Conservation (phyloP, 1,140 invertebrate species). For the Yoshiicerus persimilis region DNA sequence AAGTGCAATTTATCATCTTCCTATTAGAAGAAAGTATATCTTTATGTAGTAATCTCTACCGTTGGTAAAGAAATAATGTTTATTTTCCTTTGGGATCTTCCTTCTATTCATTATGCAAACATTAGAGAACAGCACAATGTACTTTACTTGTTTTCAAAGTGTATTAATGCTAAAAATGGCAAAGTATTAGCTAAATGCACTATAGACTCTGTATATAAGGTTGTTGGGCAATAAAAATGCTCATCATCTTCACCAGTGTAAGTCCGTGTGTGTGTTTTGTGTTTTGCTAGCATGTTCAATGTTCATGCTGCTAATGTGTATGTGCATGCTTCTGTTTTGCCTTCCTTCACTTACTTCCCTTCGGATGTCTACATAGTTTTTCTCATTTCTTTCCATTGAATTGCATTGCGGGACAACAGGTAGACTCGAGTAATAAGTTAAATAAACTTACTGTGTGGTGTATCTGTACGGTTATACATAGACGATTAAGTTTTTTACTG, state of each 20-base stretch:
- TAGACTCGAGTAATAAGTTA: background rate
- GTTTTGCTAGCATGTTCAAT: slow-evolving; percentile 13
- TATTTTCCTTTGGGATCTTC: too few relatives aligned
- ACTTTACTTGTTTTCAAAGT: background rate
- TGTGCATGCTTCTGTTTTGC: background rate
- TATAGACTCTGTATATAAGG: background rate
- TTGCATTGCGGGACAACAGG: background rate
- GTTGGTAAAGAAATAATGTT: background rate
- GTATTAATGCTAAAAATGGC: background rate
- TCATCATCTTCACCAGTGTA: background rate
- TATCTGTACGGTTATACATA: background rate
- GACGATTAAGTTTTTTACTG: background rate
- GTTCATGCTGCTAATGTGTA: slow-evolving; percentile 3
- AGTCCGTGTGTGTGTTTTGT: slow-evolving; percentile 19
- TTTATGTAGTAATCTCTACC: background rate
- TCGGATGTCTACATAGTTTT: background rate
- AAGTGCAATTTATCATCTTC: background rate
- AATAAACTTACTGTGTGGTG: background rate
- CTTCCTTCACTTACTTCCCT: background rate
- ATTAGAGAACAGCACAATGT: background rate
- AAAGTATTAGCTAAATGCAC: too few relatives aligned
- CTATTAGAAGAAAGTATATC: background rate
- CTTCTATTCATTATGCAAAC: background rate
- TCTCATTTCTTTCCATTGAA: background rate
- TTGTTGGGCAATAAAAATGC: background rate